Conservation (phyloP, 2,888 invertebrate genomes). For the Homarus gammarus region DNA sequence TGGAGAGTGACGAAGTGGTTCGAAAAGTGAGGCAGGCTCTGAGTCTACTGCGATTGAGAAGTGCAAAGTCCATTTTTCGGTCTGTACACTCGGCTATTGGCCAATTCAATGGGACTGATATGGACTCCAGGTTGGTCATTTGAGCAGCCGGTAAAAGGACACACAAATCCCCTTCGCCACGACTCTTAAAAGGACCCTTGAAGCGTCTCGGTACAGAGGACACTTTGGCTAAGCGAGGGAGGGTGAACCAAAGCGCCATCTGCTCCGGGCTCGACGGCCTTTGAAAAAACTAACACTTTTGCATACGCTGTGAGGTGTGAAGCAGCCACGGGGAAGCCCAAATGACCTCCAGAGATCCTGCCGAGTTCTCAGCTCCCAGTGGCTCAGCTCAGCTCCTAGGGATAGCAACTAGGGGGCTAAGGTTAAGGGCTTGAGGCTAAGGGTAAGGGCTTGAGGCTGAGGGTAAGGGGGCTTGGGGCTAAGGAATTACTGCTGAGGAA, state of each 20-base stretch:
- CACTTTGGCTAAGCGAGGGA: background rate
- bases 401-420: no score
- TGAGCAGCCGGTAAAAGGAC: constrained; percentile 60
- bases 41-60: constrained; percentile 57
- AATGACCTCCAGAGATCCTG: constrained; percentile 58
- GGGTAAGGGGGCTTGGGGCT: background rate
- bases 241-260: constrained; percentile 9
- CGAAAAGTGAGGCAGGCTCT: constrained; percentile 38
- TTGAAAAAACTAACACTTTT: constrained; percentile 70
- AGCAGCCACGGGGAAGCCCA: constrained; percentile 52
- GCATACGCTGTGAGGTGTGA: constrained; percentile 71
- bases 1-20: constrained; percentile 52
- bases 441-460: background rate
- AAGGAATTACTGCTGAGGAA: background rate
- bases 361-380: background rate
- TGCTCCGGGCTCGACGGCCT: constrained; percentile 24
- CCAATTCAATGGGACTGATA: constrained; percentile 70
- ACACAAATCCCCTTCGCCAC: background rate
- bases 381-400: no score
- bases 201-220: background rate
- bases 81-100: constrained; percentile 71
- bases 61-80: constrained; percentile 72
- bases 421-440: background rate
- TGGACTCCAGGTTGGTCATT: constrained; percentile 72
- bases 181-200: constrained; percentile 12